Evolutionary conservation across 2,888 invertebrate species (phyloP).

Genomic region (Diadromus collaris): DNA sequence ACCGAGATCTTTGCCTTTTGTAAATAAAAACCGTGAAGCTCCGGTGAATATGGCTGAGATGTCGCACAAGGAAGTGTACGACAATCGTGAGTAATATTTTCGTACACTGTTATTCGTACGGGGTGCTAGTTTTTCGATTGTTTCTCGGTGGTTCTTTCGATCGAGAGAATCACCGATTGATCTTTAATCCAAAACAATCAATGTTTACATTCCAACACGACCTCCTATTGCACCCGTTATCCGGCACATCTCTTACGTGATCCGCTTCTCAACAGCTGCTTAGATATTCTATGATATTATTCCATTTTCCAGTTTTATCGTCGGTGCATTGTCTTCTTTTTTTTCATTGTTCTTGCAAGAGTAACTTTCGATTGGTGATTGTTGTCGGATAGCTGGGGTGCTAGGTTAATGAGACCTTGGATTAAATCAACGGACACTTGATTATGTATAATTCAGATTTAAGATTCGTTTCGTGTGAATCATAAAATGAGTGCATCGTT

Average conservation of each 20-base stretch:
- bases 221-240: background rate
- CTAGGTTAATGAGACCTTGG: background rate
- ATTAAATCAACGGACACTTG: background rate
- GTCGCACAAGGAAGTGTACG: constrained; percentile 73
- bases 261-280: background rate
- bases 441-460: background rate
- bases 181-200: background rate
- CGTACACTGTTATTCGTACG: background rate
- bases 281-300: background rate
- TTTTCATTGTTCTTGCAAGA: background rate
- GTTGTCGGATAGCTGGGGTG: background rate
- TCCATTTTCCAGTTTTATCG: background rate
- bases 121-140: background rate
- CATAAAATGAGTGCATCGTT: too few relatives aligned
- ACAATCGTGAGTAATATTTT: constrained; percentile 69
- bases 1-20: constrained; percentile 15
- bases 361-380: background rate
- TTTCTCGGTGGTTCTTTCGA: background rate
- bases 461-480: background rate
- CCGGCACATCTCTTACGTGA: background rate
- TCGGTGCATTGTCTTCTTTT: background rate
- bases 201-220: constrained; percentile 12
- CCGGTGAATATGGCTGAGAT: constrained; percentile 71
- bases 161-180: background rate
- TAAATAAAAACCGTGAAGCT: constrained; percentile 43